Evolutionary conservation across 1,140 invertebrate genomes (phyloP).

Genomic region (Yoshiicerus persimilis): DNA sequence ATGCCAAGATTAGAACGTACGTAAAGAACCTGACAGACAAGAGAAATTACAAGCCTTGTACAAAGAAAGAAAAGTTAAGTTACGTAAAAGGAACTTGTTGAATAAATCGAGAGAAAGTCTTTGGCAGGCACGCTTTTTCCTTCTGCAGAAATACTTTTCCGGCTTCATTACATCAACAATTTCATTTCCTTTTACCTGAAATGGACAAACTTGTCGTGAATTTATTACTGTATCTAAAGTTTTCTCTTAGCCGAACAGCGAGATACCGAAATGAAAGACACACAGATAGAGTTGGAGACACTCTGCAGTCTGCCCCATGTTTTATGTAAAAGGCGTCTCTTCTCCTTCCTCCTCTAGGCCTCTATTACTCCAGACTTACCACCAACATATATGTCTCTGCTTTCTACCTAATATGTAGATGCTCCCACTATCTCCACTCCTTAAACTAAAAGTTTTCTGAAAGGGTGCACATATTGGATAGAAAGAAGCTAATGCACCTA

Average conservation of each 20-base stretch:
- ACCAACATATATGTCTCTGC: background rate
- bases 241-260: background rate
- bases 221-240: background rate
- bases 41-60: background rate
- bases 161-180: background rate
- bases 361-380: too few species aligned
- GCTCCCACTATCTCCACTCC: background rate
- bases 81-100: background rate
- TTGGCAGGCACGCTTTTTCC: background rate
- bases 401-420: background rate
- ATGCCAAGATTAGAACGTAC: background rate
- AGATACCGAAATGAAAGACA: background rate
- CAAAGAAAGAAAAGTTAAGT: background rate
- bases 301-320: background rate
- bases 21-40: background rate
- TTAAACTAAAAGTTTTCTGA: background rate
- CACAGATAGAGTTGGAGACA: background rate
- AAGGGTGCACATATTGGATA: background rate
- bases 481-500: background rate
- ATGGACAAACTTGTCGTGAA: background rate
- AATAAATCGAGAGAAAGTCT: background rate
- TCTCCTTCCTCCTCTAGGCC: background rate
- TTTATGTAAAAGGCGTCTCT: background rate
- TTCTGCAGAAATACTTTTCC: background rate
- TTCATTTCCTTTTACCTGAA: constrained; percentile 4